Evolutionary conservation across 1,140 invertebrate genomes (phyloP), one percentile per base, ranked within the genome.

Genomic region (Aphidius ervi): DNA sequence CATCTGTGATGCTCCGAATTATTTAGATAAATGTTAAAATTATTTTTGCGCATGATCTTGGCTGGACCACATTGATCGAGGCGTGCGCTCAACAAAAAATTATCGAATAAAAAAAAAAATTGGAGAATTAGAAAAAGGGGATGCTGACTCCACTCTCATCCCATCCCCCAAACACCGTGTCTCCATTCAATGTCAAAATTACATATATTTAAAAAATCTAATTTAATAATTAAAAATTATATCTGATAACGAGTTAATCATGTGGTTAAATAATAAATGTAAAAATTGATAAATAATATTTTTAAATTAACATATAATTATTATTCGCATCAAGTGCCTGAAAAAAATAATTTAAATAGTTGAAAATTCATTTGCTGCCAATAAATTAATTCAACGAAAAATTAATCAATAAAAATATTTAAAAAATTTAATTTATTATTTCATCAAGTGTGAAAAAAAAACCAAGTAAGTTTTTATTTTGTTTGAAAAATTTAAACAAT

Each of bases 11-110:
- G 23, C 23, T 31, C 23, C 23, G 23, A 31, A 31, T 31, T 3
- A 31, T 31, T 31, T 3, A 31, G 23, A 31, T 31, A 31, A 31
- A 31, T 31, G 2, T 31, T 31, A 31, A 31, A 31, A 31, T 31
- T 31, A 31, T 31, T 31, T 31, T 31, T 31, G 23, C 23, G 23
- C 23, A 31, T 31, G 23, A 31, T 31, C 23, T 31, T 31, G 23
- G 23, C 23, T 67, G 71, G 65, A 67, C 66, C 66, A 67, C 64
- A 74, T 74, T 67, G 72, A 74, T 74, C 70, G 70, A 67, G 68
- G 53, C 71, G 63, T 70, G 70, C 72, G 72, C 70, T 56, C 57
- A 68, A 45, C 31, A 43, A 40, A 23, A 31, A 31, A 31, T 31
- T 31, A 31, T 31, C 2, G 23, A 31, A 31, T 31, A 31, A 31